Conservation (phyloP, 2,888 invertebrate species). For the Sympetrum striolatum region DNA sequence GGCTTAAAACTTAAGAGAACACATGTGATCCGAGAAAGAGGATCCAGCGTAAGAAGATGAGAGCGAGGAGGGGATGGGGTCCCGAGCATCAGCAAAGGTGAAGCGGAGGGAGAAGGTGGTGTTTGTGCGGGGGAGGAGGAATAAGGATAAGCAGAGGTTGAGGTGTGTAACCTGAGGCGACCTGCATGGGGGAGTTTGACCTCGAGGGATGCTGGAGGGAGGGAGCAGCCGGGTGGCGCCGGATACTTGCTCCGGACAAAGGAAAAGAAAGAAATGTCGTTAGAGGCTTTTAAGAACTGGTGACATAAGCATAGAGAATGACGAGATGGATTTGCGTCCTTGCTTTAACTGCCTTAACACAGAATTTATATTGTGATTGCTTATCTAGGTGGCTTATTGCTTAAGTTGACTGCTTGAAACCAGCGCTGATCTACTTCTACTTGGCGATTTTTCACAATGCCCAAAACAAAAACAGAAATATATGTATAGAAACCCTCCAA, state of each 20-base stretch:
- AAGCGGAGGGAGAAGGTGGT: background rate
- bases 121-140: background rate
- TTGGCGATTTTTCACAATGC: too few relatives aligned
- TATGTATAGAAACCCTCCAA: too few relatives aligned
- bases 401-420: too few relatives aligned
- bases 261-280: background rate
- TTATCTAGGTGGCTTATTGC: too few relatives aligned
- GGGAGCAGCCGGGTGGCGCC: background rate
- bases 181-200: background rate
- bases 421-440: too few relatives aligned
- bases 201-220: background rate
- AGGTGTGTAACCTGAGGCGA: background rate
- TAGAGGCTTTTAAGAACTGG: background rate
- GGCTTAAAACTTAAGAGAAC: background rate
- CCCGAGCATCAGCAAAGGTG: background rate
- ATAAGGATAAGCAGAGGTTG: background rate
- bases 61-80: background rate
- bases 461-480: too few relatives aligned
- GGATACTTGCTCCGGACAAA: background rate
- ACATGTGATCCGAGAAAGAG: background rate
- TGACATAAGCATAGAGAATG: too few relatives aligned
- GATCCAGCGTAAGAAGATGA: background rate
- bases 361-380: too few relatives aligned
- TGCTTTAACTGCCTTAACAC: too few relatives aligned
- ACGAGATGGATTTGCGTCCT: too few relatives aligned